Evolutionary conservation across 2,113 vertebrate species (phyloP).

Genomic region (Nipponia nippon): DNA sequence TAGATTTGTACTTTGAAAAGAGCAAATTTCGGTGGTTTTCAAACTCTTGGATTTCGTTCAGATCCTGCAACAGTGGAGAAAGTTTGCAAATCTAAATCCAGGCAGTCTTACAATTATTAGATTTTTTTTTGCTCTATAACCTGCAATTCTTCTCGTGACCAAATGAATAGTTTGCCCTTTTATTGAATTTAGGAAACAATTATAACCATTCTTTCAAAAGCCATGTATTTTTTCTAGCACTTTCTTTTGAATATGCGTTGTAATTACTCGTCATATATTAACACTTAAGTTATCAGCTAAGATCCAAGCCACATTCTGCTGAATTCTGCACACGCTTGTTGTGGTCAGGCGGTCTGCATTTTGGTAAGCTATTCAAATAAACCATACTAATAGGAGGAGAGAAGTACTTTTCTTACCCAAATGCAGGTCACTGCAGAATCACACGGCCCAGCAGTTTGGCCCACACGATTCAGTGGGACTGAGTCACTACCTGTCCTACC

Average conservation of each 20-base stretch:
- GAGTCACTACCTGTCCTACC: neutral
- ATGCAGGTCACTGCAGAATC: neutral
- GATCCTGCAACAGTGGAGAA: neutral
- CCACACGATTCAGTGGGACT: neutral
- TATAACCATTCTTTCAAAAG: neutral
- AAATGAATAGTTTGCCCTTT: neutral
- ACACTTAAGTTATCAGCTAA: neutral
- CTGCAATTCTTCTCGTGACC: neutral
- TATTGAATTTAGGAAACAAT: neutral
- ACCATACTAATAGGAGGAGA: neutral
- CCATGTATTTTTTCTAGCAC: neutral
- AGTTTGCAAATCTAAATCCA: neutral
- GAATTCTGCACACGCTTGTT: neutral
- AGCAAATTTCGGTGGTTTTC: neutral
- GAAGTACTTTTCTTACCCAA: neutral
- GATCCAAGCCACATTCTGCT: neutral
- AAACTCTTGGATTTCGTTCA: neutral
- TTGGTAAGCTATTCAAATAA: neutral
- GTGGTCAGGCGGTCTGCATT: neutral
- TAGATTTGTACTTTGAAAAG: neutral
- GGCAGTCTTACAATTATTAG: neutral
- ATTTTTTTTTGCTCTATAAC: neutral
- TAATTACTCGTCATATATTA: neutral
- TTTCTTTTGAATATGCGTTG: neutral
- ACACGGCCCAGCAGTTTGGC: too few species aligned